phyloP scores from a whole-genome alignment of 2,888 invertebrate species.

The Ceramica pisi region DNA sequence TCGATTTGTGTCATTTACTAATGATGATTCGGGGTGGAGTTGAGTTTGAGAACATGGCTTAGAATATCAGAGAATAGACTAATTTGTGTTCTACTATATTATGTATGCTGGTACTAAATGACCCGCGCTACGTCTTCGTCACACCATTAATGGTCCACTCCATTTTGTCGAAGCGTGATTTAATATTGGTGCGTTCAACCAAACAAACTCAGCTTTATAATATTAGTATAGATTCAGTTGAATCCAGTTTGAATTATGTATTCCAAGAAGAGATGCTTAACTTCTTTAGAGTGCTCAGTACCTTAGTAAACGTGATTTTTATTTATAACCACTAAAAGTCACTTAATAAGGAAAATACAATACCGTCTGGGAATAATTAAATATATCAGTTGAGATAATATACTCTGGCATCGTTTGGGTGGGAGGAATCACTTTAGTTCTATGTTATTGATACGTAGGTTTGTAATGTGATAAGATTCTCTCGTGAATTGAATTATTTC shows the following conservation, averaged over 20 bases:
- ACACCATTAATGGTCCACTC: too few species aligned
- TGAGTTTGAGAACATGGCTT: too few species aligned
- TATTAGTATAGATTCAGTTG: too few species aligned
- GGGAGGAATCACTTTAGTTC: not conserved
- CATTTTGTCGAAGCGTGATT: too few species aligned
- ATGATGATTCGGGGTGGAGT: not conserved
- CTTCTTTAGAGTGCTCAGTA: not conserved
- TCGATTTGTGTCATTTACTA: too few species aligned
- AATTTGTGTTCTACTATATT: too few species aligned
- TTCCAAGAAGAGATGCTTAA: not conserved
- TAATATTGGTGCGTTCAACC: too few species aligned
- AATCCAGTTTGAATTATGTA: not conserved
- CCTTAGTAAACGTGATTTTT: not conserved
- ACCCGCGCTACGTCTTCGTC: too few species aligned
- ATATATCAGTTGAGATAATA: not conserved
- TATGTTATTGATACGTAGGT: slow-evolving; percentile 1
- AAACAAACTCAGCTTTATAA: too few species aligned
- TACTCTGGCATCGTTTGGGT: not conserved
- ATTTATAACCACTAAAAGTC: not conserved
- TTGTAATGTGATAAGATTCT: not conserved
- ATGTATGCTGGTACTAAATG: too few species aligned
- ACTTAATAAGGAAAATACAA: slow-evolving; percentile 1
- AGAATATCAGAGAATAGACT: not conserved
- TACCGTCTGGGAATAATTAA: slow-evolving; percentile 4
- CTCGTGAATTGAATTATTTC: not conserved